A percentile compares a stretch with the other conserved stretches of the same genome.
These are phyloP conservation scores for Leguminivora glycinivorella DNA, from an alignment of 1,140 invertebrate species.

Conservation along the genomic window DNA sequence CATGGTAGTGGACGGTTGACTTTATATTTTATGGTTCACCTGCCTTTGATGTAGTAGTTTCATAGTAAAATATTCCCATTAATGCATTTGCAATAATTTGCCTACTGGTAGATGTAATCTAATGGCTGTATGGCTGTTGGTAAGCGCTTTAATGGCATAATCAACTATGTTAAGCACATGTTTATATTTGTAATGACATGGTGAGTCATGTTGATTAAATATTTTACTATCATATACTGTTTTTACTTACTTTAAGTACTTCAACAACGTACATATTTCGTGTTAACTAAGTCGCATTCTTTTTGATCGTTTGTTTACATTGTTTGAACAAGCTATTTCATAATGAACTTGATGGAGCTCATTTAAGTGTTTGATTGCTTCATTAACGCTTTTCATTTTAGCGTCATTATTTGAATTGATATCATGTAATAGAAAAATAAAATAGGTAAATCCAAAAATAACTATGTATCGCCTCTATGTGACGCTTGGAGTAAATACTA, in stretches of 20 bases:
- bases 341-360: neutral
- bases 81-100: conserved; percentile 25
- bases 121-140: conserved; percentile 1
- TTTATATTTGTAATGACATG: conserved; percentile 21
- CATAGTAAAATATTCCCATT: conserved; percentile 11
- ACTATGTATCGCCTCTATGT: no score
- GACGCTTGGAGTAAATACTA: no score
- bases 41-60: conserved; percentile 26
- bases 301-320: neutral
- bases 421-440: no score
- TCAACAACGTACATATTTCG: neutral
- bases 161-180: conserved; percentile 22
- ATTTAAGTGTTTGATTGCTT: neutral
- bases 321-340: neutral
- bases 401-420: no score
- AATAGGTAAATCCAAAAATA: no score
- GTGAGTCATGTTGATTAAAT: neutral
- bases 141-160: conserved; percentile 19
- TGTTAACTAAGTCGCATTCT: neutral
- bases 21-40: conserved; percentile 32
- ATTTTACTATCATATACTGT: neutral
- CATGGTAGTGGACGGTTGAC: conserved; percentile 35
- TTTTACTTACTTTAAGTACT: neutral
- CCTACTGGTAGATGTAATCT: conserved; percentile 14
- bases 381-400: neutral